Conservation (phyloP, 2,888 invertebrate genomes). For the Falcaria lacertinaria region DNA sequence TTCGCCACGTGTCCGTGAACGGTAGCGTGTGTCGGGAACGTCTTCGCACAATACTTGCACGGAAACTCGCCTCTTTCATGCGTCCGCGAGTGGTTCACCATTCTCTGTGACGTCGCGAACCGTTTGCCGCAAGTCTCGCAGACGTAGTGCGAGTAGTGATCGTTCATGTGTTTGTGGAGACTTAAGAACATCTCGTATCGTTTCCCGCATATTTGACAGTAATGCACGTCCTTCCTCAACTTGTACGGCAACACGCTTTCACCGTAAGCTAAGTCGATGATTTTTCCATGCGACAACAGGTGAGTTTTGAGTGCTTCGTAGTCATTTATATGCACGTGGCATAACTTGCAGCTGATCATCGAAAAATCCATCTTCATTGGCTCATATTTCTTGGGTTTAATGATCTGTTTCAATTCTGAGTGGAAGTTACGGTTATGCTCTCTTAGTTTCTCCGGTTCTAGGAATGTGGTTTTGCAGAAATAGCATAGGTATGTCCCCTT, state of each 20-base stretch:
- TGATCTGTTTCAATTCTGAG: constrained; percentile 36
- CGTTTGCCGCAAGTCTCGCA: constrained; percentile 71
- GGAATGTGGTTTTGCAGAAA: constrained; percentile 60
- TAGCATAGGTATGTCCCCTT: constrained; percentile 66
- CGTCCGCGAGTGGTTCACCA: constrained; percentile 63
- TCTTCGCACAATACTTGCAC: constrained; percentile 60
- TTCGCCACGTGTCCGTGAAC: constrained; percentile 60
- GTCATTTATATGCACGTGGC: constrained; percentile 41
- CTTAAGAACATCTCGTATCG: constrained; percentile 67
- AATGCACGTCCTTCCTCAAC: constrained; percentile 56
- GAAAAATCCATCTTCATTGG: constrained; percentile 68
- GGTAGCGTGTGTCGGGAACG: constrained; percentile 51
- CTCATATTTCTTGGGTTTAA: constrained; percentile 64
- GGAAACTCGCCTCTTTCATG: constrained; percentile 61
- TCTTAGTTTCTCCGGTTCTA: constrained; percentile 64
- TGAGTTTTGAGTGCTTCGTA: constrained; percentile 56
- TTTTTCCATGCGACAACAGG: constrained; percentile 48
- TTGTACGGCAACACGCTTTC: constrained; percentile 68
- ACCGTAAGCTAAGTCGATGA: constrained; percentile 52
- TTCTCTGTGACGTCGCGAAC: constrained; percentile 62
- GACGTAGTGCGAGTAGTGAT: constrained; percentile 67
- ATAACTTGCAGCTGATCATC: constrained; percentile 51
- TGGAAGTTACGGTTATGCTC: constrained; percentile 54
- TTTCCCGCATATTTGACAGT: constrained; percentile 65
- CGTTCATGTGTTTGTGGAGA: constrained; percentile 71